Percentiles rank a stretch among this genome's conserved stretches.
phyloP scores from a whole-genome alignment of 1,140 invertebrate species.

The Eumeta japonica region DNA sequence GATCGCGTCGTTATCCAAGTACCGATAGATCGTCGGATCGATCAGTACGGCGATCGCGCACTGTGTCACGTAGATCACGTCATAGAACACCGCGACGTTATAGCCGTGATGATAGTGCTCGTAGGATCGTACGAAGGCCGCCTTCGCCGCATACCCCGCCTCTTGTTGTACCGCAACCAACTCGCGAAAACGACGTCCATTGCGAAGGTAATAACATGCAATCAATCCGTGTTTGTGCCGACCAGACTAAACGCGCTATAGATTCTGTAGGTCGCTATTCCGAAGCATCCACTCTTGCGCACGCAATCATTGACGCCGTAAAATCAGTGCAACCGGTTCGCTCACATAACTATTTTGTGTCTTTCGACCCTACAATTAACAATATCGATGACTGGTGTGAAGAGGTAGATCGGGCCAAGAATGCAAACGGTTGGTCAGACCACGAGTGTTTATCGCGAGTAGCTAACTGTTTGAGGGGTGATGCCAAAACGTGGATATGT shows the following conservation, averaged over 20 bases:
- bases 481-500: slow-evolving; percentile 12
- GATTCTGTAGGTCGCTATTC: too few relatives aligned
- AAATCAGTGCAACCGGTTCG: slow-evolving; percentile 2
- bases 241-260: not conserved
- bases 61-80: too few relatives aligned
- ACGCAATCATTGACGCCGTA: not conserved
- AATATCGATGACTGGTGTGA: slow-evolving; percentile 16
- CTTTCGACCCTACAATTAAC: slow-evolving; percentile 14
- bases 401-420: slow-evolving; percentile 13
- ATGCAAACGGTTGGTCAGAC: slow-evolving; percentile 13
- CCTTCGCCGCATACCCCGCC: too few relatives aligned
- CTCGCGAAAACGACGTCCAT: too few relatives aligned
- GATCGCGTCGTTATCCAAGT: too few relatives aligned
- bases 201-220: not conserved
- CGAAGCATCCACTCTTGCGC: too few relatives aligned
- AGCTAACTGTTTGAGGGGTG: slow-evolving; percentile 11
- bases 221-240: not conserved
- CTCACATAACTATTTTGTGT: slow-evolving; percentile 14
- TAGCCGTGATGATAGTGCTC: too few relatives aligned
- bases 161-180: too few relatives aligned
- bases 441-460: slow-evolving; percentile 13
- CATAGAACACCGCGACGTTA: too few relatives aligned
- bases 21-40: too few relatives aligned
- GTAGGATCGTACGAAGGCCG: too few relatives aligned
- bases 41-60: too few relatives aligned